Percentiles rank a stretch among this genome's conserved stretches.
These are phyloP conservation scores for Antrozous pallidus DNA, from an alignment of 2,797 vertebrate genomes.

Conservation along the genomic window DNA sequence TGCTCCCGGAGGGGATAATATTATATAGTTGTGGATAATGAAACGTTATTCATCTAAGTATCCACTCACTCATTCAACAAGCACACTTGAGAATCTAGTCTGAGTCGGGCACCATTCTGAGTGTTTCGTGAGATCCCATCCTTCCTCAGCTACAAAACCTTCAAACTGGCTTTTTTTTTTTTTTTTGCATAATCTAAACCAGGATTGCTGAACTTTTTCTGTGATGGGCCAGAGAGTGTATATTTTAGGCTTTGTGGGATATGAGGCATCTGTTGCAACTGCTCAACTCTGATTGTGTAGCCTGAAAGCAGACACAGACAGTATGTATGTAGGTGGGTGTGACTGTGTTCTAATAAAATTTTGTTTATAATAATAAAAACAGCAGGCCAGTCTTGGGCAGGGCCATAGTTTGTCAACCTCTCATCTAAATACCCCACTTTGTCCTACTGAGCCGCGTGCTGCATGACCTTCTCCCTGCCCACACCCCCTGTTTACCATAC, in stretches of 20 bases:
- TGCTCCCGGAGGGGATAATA: slow-evolving; percentile 46
- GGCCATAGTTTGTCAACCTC: background rate
- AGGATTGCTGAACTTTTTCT: background rate
- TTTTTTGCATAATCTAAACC: background rate
- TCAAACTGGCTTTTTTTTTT: background rate
- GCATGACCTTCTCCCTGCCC: background rate
- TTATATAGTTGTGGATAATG: slow-evolving; percentile 37
- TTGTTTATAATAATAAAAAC: background rate
- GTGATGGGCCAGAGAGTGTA: background rate
- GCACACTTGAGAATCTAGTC: background rate
- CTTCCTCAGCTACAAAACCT: background rate
- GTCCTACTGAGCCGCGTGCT: background rate
- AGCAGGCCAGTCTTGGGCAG: background rate
- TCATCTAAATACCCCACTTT: background rate
- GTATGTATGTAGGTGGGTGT: background rate
- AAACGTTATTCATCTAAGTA: slow-evolving; percentile 7
- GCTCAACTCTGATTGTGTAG: background rate
- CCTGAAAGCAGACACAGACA: background rate
- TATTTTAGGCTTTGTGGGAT: background rate
- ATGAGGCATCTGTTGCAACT: background rate
- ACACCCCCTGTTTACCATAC: background rate
- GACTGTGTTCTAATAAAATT: background rate
- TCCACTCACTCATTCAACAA: slow-evolving; percentile 1
- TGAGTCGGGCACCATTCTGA: background rate
- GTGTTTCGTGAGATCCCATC: background rate